These are phyloP conservation scores for Coecobrya sp. DNA, from an alignment of 2,888 invertebrate genomes.

Conservation along the genomic window DNA sequence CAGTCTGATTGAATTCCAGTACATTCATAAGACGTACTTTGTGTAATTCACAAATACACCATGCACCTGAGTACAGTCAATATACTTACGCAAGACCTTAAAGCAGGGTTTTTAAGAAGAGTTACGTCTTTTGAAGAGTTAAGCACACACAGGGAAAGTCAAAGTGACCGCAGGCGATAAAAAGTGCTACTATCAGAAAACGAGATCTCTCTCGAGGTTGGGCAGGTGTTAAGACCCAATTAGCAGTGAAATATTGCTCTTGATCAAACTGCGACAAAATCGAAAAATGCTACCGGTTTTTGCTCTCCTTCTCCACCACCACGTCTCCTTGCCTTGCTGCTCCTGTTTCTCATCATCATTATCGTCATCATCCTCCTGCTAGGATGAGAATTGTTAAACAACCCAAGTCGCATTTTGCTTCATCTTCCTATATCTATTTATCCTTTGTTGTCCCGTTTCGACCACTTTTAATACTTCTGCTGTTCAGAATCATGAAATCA, in stretches of 20 bases:
- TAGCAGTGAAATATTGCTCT: conserved; percentile 87
- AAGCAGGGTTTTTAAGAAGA: background rate
- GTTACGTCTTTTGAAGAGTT: background rate
- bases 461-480: conserved; percentile 37
- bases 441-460: conserved; percentile 63
- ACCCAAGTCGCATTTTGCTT: conserved; percentile 43
- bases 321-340: conserved; percentile 17
- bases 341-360: conserved; percentile 34
- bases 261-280: conserved; percentile 86
- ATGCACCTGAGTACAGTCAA: background rate
- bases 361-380: conserved; percentile 6
- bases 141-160: conserved; percentile 83
- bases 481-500: background rate
- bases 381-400: conserved; percentile 56
- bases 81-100: background rate
- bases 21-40: background rate
- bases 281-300: conserved; percentile 87
- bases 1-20: too few species aligned
- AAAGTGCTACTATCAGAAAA: conserved; percentile 85
- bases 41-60: background rate
- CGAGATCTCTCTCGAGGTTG: conserved; percentile 86
- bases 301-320: conserved; percentile 69
- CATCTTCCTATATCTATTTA: conserved; percentile 8
- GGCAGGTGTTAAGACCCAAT: conserved; percentile 87
- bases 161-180: conserved; percentile 86